Evolutionary conservation across 2,113 vertebrate species (phyloP), one percentile per base, ranked within the genome.

Genomic region (Microtus oregoni): DNA sequence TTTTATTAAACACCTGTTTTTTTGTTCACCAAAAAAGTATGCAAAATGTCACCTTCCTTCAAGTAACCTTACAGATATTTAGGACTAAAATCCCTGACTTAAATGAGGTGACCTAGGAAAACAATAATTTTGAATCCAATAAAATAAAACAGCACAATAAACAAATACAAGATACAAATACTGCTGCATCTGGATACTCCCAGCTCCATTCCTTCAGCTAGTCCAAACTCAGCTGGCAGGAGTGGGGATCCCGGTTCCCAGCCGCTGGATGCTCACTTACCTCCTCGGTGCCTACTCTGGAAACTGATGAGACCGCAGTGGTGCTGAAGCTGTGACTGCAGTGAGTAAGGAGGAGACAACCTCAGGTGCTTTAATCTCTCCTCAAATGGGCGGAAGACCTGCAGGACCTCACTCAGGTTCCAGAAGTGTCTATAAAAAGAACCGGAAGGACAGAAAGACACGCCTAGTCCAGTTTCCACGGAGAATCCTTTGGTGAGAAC

Each of bases 391-490:
- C 95, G 94, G 96, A 96, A 97, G 94, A 75, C 89, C 58, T 68
- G 14, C 44, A 89, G 91, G 94, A 94, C 86, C 89, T 91, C 94
- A 96, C 94, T 95, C 93, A 91, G 81, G 89, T 91, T 75, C 92
- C 97, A 94, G 35, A 50, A 88, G 90, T 9, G 52, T 90, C 98
- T 97, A 98, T 97, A 98, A 98, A 98, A 96, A 95, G 76, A 92
- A 82, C 96, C 61, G 73, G 96, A 97, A 98, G 85, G 90, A 81
- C 95, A 92, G 77, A 92, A 94, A 90, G 98, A 96, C 96, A 97
- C 98, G 92, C 97, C 98, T 97, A 96, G 96, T 97, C 96, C 95
- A 96, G 95, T 97, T 97, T 96, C 96, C 93, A 4, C n/a, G 41
- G 65, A 82, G 82, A 79, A 76, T 83, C 85, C 96, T 94, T 96